Conservation (phyloP, 2,113 vertebrate genomes). For the Boleophthalmus pectinirostris region DNA sequence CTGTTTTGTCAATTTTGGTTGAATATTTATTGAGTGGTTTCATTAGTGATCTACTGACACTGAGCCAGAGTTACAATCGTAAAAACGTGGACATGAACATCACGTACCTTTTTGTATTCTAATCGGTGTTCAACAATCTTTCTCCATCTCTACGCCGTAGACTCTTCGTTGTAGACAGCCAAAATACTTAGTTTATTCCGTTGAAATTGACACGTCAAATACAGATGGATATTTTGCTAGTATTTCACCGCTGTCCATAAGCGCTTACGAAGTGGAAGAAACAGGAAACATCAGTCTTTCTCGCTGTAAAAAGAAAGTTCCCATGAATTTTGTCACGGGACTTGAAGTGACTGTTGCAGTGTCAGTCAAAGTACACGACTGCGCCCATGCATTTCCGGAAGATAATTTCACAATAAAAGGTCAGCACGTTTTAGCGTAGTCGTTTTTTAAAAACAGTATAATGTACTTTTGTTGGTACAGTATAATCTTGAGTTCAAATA, state of each 20-base stretch:
- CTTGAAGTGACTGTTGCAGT: constrained; percentile 12
- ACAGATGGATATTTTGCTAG: background rate
- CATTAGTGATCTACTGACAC: background rate
- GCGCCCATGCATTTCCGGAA: constrained; percentile 4
- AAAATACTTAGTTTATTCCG: background rate
- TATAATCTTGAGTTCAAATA: background rate
- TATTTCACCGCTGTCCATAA: background rate
- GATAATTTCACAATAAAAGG: constrained; percentile 31
- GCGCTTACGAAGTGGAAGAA: constrained; percentile 24
- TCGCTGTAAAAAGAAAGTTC: constrained; percentile 57
- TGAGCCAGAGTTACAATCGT: background rate
- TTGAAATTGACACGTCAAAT: background rate
- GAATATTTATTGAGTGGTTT: background rate
- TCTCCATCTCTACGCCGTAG: constrained; percentile 29
- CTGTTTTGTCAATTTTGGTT: background rate
- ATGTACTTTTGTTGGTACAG: background rate
- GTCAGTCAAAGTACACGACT: background rate
- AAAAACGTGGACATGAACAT: constrained; percentile 39
- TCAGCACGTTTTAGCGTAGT: background rate
- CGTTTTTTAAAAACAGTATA: background rate
- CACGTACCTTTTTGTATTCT: constrained; percentile 66
- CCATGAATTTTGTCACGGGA: constrained; percentile 79
- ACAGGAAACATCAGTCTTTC: constrained; percentile 66
- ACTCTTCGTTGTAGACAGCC: constrained; percentile 13
- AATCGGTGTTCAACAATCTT: constrained; percentile 31